These are phyloP conservation scores for Charaxes varanes DNA, from an alignment of 1,140 invertebrate species.

Conservation along the genomic window DNA sequence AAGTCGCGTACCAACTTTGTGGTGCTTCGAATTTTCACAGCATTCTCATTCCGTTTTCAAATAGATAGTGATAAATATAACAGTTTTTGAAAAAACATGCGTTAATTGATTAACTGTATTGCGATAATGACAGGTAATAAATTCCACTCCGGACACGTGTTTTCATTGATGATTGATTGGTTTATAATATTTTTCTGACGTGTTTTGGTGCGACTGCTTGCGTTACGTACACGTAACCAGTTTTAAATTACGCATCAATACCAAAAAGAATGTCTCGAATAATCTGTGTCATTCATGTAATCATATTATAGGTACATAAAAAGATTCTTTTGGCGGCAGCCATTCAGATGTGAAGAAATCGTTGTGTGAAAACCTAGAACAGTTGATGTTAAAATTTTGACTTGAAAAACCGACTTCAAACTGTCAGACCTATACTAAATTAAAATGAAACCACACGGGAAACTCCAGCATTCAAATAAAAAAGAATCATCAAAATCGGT, in stretches of 20 bases:
- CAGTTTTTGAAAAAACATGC: slow-evolving; percentile 36
- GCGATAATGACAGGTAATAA: slow-evolving; percentile 51
- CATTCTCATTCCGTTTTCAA: slow-evolving; percentile 27
- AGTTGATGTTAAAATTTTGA: too few relatives aligned
- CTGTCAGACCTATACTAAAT: too few relatives aligned
- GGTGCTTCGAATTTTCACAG: slow-evolving; percentile 13
- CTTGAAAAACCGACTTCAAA: too few relatives aligned
- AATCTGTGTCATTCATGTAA: too few relatives aligned
- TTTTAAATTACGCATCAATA: slow-evolving; percentile 1
- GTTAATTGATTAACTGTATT: slow-evolving; percentile 48
- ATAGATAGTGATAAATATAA: slow-evolving; percentile 34
- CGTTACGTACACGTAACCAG: slow-evolving; percentile 9
- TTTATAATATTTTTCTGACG: slow-evolving; percentile 31
- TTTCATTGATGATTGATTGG: slow-evolving; percentile 35
- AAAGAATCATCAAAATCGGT: too few relatives aligned
- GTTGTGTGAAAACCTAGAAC: too few relatives aligned
- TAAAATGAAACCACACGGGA: too few relatives aligned
- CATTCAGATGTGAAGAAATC: too few relatives aligned
- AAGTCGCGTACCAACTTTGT: too few relatives aligned
- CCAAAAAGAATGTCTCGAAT: background rate
- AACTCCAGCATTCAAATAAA: too few relatives aligned
- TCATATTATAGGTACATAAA: too few relatives aligned
- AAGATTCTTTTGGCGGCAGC: too few relatives aligned
- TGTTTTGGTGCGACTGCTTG: slow-evolving; percentile 13
- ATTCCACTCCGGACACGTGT: slow-evolving; percentile 36